A percentile compares a stretch with the other conserved stretches of the same genome.
Evolutionary conservation across 2,113 vertebrate species (phyloP).

Genomic region (Junco hyemalis): DNA sequence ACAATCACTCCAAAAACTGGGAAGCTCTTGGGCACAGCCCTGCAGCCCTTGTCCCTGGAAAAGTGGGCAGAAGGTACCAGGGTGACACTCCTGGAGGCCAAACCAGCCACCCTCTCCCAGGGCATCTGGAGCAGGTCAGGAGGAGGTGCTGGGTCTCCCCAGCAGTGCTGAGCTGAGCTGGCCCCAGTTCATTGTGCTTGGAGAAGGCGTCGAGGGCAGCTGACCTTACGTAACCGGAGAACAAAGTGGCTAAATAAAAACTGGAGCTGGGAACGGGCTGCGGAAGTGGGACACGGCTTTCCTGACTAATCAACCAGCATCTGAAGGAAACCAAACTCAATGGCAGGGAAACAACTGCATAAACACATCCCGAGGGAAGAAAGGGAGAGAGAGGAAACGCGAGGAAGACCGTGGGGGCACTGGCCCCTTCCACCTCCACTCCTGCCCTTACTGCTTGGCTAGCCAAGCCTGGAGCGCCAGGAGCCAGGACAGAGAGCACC

Average conservation of each 20-base stretch:
- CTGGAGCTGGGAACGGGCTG: conserved; percentile 47
- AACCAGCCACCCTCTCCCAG: background rate
- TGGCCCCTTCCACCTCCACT: background rate
- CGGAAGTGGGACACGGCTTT: conserved; percentile 45
- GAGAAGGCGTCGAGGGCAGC: conserved; percentile 21
- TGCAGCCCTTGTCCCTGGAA: background rate
- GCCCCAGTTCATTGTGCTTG: background rate
- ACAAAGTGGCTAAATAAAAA: conserved; percentile 57
- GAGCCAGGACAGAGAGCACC: fast-evolving
- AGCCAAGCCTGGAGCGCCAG: background rate
- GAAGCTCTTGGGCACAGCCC: background rate
- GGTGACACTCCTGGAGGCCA: background rate
- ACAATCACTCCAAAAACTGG: background rate
- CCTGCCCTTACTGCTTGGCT: background rate
- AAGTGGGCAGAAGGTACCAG: background rate
- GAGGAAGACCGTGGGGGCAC: background rate
- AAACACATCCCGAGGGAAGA: conserved; percentile 58
- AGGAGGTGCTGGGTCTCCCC: background rate
- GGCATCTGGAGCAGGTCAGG: fast-evolving
- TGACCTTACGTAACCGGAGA: conserved; percentile 12
- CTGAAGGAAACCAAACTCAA: conserved; percentile 50
- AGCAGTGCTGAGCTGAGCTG: background rate
- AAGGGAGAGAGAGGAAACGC: background rate
- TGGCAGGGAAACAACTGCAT: conserved; percentile 53
- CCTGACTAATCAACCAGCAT: conserved; percentile 19